Evolutionary conservation across 2,113 vertebrate species (phyloP).

Genomic region (Tupaia tana): DNA sequence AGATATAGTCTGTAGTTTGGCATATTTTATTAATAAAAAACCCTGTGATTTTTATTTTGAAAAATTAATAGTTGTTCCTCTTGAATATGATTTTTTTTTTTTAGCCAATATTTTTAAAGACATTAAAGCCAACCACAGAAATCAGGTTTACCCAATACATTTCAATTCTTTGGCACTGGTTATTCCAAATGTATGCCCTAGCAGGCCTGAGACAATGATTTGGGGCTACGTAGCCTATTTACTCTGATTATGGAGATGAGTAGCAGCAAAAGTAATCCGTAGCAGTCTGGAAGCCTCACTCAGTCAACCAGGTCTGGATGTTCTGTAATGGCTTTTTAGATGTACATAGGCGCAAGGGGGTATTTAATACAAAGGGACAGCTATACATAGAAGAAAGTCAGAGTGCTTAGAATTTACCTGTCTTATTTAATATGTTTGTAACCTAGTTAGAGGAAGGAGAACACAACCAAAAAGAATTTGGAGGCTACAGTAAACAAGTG

Average conservation of each 20-base stretch:
- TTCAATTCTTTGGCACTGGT: background rate
- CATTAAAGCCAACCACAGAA: conserved; percentile 26
- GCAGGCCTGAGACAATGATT: background rate
- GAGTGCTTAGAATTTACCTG: background rate
- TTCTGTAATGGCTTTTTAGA: background rate
- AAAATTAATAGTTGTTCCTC: background rate
- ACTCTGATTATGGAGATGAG: background rate
- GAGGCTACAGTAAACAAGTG: background rate
- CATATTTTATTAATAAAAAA: conserved; percentile 16
- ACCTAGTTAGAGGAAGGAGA: conserved; percentile 33
- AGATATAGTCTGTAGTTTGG: conserved; percentile 18
- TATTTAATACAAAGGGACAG: background rate
- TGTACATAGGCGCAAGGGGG: background rate
- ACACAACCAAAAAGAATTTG: conserved; percentile 18
- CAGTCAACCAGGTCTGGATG: background rate
- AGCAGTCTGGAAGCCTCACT: conserved; percentile 8
- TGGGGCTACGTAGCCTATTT: background rate
- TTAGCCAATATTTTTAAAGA: conserved; percentile 29
- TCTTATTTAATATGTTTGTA: background rate
- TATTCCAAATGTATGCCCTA: background rate
- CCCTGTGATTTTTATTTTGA: background rate
- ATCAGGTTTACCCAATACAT: background rate
- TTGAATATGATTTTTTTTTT: conserved; percentile 6
- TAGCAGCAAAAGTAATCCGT: background rate
- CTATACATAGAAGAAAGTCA: background rate